phyloP scores from a whole-genome alignment of 2,797 vertebrate species.

The Otus scops region DNA sequence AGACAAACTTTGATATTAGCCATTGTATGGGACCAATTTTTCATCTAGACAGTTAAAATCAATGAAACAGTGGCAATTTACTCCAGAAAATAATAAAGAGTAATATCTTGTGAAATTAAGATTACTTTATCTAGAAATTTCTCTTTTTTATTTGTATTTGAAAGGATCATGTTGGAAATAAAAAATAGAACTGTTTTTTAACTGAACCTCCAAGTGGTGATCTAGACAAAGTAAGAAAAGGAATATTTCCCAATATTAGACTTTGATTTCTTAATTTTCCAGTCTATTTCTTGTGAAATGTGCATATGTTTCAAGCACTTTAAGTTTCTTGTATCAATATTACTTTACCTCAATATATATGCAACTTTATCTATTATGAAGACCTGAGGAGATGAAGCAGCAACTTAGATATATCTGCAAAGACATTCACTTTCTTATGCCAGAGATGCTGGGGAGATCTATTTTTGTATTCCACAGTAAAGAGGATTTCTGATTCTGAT shows the following conservation, averaged over 20 bases:
- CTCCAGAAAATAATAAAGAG: background rate
- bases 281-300: background rate
- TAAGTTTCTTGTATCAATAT: background rate
- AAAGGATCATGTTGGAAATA: background rate
- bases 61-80: background rate
- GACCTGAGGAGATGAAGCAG: background rate
- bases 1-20: background rate
- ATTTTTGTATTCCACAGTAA: background rate
- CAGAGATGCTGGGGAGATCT: background rate
- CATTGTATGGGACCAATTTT: background rate
- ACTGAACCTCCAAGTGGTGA: background rate
- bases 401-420: background rate
- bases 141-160: background rate
- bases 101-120: background rate
- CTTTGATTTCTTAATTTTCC: background rate
- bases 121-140: background rate
- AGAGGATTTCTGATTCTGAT: background rate
- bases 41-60: background rate
- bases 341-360: background rate
- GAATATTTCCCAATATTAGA: background rate
- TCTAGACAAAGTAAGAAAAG: background rate
- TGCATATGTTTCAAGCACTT: background rate
- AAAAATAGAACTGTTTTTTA: background rate
- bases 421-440: background rate
- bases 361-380: background rate